Evolutionary conservation across 2,888 invertebrate species (phyloP).

Genomic region (Drosophila silvestris): DNA sequence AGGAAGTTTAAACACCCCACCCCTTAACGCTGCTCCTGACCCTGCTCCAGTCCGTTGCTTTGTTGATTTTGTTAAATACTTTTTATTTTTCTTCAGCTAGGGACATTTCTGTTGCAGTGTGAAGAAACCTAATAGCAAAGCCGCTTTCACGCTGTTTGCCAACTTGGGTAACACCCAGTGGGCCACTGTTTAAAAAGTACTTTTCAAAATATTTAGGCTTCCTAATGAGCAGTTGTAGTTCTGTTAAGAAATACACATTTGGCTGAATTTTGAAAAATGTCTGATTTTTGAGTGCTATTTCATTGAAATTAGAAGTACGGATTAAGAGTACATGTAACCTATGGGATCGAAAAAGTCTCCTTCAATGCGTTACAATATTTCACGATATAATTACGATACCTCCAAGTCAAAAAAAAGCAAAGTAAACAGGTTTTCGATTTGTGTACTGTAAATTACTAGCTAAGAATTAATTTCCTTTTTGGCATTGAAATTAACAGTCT

Average conservation of each 20-base stretch:
- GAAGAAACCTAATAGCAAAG: constrained; percentile 17
- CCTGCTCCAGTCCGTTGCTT: constrained; percentile 15
- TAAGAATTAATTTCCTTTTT: constrained; percentile 40
- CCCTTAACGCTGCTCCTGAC: neutral
- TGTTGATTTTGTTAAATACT: constrained; percentile 76
- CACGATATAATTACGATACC: too few species aligned
- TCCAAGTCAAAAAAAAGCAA: neutral
- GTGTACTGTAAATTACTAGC: constrained; percentile 11
- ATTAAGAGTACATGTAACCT: neutral
- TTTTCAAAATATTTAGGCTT: constrained; percentile 14
- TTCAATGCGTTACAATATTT: too few species aligned
- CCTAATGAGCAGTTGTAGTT: constrained; percentile 5
- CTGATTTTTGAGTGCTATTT: neutral
- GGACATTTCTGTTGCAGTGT: constrained; percentile 27
- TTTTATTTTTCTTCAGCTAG: constrained; percentile 42
- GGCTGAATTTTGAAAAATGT: neutral
- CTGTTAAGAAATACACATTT: neutral
- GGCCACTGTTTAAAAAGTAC: constrained; percentile 1
- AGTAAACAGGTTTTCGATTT: neutral
- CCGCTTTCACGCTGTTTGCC: neutral
- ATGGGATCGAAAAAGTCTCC: neutral
- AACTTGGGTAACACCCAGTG: constrained; percentile 3
- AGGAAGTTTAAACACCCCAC: constrained; percentile 10
- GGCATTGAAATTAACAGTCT: constrained; percentile 18
- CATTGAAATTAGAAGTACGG: neutral